Evolutionary conservation across 2,888 invertebrate genomes (phyloP), one percentile per base, ranked within the genome.

Genomic region (Hydroisotoma schaefferi): DNA sequence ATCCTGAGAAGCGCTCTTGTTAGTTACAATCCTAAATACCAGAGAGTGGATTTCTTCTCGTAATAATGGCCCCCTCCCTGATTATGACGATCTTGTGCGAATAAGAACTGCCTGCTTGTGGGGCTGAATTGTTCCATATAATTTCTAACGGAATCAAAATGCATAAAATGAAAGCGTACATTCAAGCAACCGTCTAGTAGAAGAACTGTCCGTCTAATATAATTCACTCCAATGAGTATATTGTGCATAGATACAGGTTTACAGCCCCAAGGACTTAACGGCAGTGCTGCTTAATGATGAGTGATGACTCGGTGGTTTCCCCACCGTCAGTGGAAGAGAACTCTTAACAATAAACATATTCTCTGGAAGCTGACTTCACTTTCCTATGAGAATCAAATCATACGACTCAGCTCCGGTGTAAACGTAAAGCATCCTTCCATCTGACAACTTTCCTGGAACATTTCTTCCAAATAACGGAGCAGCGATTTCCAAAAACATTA

Each of bases 231-330:
- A 25, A 49, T 49, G 28, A 47, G 20, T 20, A 47, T 18, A n/a
- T n/a, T n/a, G n/a, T n/a, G n/a, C n/a, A n/a, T n/a, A n/a, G n/a
- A n/a, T n/a, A n/a, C n/a, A n/a, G n/a, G n/a, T n/a, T n/a, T n/a
- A n/a, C n/a, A n/a, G n/a, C n/a, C n/a, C n/a, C n/a, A n/a, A n/a
- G n/a, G n/a, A n/a, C n/a, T n/a, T n/a, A n/a, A n/a, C n/a, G n/a
- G n/a, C 49, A 48, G 47, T 55, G 49, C 18, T 51, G 51, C 49
- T 51, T 60, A 60, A 60, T 60, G 59, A 60, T 60, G 59, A 60
- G 55, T 60, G 59, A 60, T 60, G 43, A 60, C 59, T 55, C 37
- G 40, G 48, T 55, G 55, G 38, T 23, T 37, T 37, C n/a, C 15
- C 37, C 15, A 10, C 29, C 52, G 12, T 43, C 25, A 25, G 25